Base-by-base conservation (phyloP, 1,140 invertebrate species). In the Caenorhabditis brenneri region DNA sequence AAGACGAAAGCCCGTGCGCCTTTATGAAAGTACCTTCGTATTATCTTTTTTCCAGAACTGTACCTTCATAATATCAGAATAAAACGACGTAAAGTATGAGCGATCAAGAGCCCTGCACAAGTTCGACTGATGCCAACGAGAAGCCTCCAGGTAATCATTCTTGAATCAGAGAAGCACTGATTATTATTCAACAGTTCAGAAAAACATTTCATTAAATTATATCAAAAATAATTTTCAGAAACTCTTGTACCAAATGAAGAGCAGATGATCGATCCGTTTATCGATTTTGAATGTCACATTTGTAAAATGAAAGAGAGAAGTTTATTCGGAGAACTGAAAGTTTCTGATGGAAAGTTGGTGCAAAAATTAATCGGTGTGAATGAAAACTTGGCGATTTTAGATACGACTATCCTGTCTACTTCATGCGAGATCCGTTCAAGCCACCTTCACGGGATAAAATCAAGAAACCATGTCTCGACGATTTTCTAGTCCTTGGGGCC, bases 371-470 rank as follows among this genome's bases (percentile, higher is more conserved):
- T 27, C 1, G 12, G 7, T 27, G 22, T 27, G 22, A 16, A 0
- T 3, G 16, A 39, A 33, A 36, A 9, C 0, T 19, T 16, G 2
- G 0, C n/a, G 15, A 9, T 80, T 80, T 33, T 48, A 80, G 79
- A 6, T 80, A 80, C 51, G 46, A 51, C 10, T 53, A 27, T 51
- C 79, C 79, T 7, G 79, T 80, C 1, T 80, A 53, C 24, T 80
- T 80, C 36, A 51, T 80, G 46, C 12, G 79, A 22, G 79, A 80
- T 51, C 79, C 79, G 6, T 80, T 80, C 33, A 80, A 51, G 16
- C 48, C 79, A 2, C 79, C 79, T 29, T 55, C 79, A 3, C 15
- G 48, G 4, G 79, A 53, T 51, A 12, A 27, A 22, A 22, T 27
- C 27, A 80, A 55, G 15, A 80, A 80, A 22, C 79, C 79, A 51